A percentile compares a stretch with the other conserved stretches of the same genome.
These are phyloP conservation scores for Malacoctenus gilli DNA, from an alignment of 2,797 vertebrate genomes.

Conservation along the genomic window DNA sequence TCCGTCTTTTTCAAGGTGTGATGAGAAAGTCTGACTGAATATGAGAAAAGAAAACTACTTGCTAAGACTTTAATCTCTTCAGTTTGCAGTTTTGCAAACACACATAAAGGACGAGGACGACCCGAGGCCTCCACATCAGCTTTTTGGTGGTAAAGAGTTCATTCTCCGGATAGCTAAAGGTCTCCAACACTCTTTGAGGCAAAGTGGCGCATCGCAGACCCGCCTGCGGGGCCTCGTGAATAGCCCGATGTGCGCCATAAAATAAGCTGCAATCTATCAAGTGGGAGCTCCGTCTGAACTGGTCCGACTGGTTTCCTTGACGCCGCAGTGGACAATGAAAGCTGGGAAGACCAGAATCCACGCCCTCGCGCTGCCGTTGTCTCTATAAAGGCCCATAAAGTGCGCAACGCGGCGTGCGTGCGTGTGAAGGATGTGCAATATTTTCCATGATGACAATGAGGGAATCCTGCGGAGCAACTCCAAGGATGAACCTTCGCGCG, in stretches of 20 bases:
- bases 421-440: conserved; percentile 8
- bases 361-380: conserved; percentile 42
- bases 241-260: conserved; percentile 19
- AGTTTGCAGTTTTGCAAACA: too few relatives aligned
- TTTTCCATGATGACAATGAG: conserved; percentile 61
- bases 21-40: too few relatives aligned
- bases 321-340: conserved; percentile 44
- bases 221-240: conserved; percentile 18
- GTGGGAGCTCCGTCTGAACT: conserved; percentile 46
- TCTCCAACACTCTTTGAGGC: not conserved
- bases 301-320: conserved; percentile 54
- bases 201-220: not conserved
- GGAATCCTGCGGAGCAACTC: conserved; percentile 45
- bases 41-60: too few relatives aligned
- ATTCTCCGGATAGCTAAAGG: not conserved
- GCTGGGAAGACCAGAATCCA: conserved; percentile 42
- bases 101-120: conserved; percentile 5
- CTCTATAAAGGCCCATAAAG: conserved; percentile 22
- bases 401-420: conserved; percentile 5
- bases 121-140: not conserved
- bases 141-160: conserved; percentile 1
- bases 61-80: too few relatives aligned
- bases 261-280: conserved; percentile 34
- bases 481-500: conserved; percentile 13
- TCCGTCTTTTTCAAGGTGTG: too few relatives aligned